Conservation (phyloP, 2,113 vertebrate species). For the Bufo gargarizans region DNA sequence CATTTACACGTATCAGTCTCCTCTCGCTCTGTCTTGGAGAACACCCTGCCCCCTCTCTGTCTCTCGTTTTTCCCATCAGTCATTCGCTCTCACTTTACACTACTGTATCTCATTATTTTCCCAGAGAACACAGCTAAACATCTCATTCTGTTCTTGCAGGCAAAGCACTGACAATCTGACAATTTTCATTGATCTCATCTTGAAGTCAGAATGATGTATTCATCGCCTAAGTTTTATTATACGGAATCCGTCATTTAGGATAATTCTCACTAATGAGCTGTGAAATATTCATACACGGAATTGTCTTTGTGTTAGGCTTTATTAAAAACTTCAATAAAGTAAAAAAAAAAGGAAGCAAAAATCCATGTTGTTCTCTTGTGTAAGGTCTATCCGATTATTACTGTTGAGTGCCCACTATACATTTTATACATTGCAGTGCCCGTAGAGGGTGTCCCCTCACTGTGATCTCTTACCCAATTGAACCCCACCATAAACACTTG, state of each 20-base stretch:
- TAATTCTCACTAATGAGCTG: background rate
- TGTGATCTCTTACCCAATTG: no score
- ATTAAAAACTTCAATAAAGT: background rate
- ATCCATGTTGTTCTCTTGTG: background rate
- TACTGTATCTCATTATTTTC: constrained; percentile 15
- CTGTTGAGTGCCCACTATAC: background rate
- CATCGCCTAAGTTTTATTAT: background rate
- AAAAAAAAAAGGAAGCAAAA: background rate
- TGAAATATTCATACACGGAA: background rate
- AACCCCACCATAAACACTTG: no score
- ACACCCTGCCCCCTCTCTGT: background rate
- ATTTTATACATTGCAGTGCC: background rate
- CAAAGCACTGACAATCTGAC: background rate
- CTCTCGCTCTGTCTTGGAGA: background rate
- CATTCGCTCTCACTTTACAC: background rate
- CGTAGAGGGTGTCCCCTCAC: background rate
- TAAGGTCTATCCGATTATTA: background rate
- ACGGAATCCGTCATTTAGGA: background rate
- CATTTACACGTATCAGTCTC: constrained; percentile 1
- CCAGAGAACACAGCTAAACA: background rate
- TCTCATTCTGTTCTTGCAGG: background rate
- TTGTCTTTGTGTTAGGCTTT: background rate
- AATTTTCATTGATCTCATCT: background rate
- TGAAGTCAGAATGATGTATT: background rate
- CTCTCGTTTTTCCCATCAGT: background rate